These are phyloP conservation scores for Drosophila bipectinata DNA, from an alignment of 1,140 invertebrate genomes.

Conservation along the genomic window DNA sequence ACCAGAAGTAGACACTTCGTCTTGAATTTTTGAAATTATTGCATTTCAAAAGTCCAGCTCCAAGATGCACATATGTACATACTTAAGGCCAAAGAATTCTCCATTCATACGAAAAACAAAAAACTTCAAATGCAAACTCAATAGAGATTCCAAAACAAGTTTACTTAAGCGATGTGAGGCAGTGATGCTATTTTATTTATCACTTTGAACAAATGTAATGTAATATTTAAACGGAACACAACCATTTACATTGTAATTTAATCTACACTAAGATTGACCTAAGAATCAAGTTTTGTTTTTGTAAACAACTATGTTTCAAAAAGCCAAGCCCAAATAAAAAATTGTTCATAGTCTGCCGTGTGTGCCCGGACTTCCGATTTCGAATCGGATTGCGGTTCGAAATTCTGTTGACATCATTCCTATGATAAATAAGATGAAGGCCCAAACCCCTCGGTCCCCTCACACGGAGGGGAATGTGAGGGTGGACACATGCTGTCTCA, in stretches of 20 bases:
- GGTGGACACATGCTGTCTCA: slow-evolving; percentile 54
- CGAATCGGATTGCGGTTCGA: neutral
- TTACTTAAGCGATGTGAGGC: slow-evolving; percentile 44
- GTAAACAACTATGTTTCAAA: slow-evolving; percentile 24
- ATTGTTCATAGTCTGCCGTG: slow-evolving; percentile 13
- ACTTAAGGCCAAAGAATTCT: slow-evolving; percentile 83
- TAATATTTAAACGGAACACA: slow-evolving; percentile 13
- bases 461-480: slow-evolving; percentile 10
- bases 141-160: slow-evolving; percentile 59
- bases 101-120: slow-evolving; percentile 34
- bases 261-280: slow-evolving; percentile 47
- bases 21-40: slow-evolving; percentile 18
- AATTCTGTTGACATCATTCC: slow-evolving; percentile 44
- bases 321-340: slow-evolving; percentile 40
- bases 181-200: slow-evolving; percentile 16
- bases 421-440: slow-evolving; percentile 28
- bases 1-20: slow-evolving; percentile 59
- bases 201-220: slow-evolving; percentile 16
- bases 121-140: slow-evolving; percentile 40
- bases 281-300: slow-evolving; percentile 35
- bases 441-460: neutral
- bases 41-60: slow-evolving; percentile 21
- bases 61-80: slow-evolving; percentile 35
- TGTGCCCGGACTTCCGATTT: slow-evolving; percentile 4
- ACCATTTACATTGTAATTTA: slow-evolving; percentile 37